phyloP scores from a whole-genome alignment of 2,888 invertebrate genomes.

The Ephialtes manifestator region DNA sequence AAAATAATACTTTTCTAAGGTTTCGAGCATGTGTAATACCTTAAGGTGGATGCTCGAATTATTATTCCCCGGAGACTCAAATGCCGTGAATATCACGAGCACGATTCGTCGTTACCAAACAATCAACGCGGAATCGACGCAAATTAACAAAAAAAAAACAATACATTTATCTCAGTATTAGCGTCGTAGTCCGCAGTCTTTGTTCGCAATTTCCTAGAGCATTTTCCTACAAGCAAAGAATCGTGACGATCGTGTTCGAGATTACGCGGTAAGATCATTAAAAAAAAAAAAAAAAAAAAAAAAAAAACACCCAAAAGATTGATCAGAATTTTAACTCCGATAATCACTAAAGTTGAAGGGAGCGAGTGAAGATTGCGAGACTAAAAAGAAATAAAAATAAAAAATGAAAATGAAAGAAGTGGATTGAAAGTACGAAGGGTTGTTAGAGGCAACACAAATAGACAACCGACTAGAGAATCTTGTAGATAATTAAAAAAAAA shows the following conservation, averaged over 20 bases:
- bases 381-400: slow-evolving; percentile 12
- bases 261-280: not conserved
- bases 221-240: slow-evolving; percentile 35
- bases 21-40: not conserved
- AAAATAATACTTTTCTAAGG: not conserved
- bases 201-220: slow-evolving; percentile 39
- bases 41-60: slow-evolving; percentile 1
- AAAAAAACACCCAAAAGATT: slow-evolving; percentile 8
- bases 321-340: slow-evolving; percentile 11
- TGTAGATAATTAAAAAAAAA: slow-evolving; percentile 57
- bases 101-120: slow-evolving; percentile 26
- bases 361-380: slow-evolving; percentile 25
- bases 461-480: slow-evolving; percentile 40
- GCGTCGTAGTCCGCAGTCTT: slow-evolving; percentile 6
- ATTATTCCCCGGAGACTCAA: not conserved
- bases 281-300: too few species aligned
- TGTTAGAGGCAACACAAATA: slow-evolving; percentile 36
- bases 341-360: slow-evolving; percentile 25
- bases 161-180: slow-evolving; percentile 9
- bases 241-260: slow-evolving; percentile 34
- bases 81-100: slow-evolving; percentile 2
- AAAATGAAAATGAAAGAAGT: slow-evolving; percentile 5
- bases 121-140: slow-evolving; percentile 39
- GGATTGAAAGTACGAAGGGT: slow-evolving; percentile 61
- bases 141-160: slow-evolving; percentile 14